Evolutionary conservation across 2,797 vertebrate species (phyloP), one percentile per base, ranked within the genome.

Genomic region (Epinephelus awoara): DNA sequence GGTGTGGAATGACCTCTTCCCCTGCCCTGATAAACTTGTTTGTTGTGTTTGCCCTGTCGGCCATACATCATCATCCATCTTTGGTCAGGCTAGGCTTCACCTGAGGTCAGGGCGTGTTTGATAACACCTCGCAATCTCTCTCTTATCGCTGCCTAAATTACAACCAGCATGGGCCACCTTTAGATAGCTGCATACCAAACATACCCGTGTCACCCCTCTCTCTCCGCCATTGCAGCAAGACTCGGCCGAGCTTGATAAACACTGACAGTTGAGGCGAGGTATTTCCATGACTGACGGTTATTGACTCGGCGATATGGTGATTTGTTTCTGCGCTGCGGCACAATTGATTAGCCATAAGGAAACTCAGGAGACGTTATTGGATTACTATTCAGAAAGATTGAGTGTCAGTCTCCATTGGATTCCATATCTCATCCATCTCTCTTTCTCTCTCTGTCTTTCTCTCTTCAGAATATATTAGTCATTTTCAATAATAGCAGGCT

Each of bases 291-390:
- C 80, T 91, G 91, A 90, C 88, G 80, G 84, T 88, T 93, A 93
- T 93, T 91, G 92, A 90, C 93, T 77, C 19, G 23, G 81, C 72
- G 56, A 90, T 90, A 84, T 85, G 83, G 80, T 88, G 90, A 93
- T 93, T 94, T 92, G 90, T 94, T 91, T 91, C 82, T 81, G 75
- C 34, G 68, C 83, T 51, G 77, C 75, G 59, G 87, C 79, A 63
- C 81, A 85, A 95, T 92, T 95, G 93, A 94, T 94, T 92, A 90
- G 84, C 93, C 86, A 87, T 90, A 88, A 92, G 90, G 88, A 90
- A 92, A 89, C 88, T 80, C 77, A 12, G 86, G 87, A 90, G 90
- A 91, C 75, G 69, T 91, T 87, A 93, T 93, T 91, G 91, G 89
- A 92, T 91, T 92, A 90, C 90, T 87, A 85, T 88, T 91, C 88